These are phyloP conservation scores for Anoplius nigerrimus DNA, from an alignment of 2,888 invertebrate genomes.

Conservation along the genomic window DNA sequence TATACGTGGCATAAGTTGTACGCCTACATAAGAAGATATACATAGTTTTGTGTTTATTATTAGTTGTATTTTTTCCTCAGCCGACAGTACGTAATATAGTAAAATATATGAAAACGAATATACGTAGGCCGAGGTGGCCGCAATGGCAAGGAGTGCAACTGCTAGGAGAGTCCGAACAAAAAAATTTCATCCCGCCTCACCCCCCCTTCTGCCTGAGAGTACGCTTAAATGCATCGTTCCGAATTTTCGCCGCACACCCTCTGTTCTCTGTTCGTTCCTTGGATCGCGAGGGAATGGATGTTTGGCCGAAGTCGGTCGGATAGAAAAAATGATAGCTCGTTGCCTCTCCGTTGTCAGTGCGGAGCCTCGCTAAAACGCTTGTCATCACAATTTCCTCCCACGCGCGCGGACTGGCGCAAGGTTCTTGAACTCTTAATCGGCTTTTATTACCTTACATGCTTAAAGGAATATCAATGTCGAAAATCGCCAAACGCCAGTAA, in stretches of 20 bases:
- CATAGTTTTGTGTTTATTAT: constrained; percentile 26
- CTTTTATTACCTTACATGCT: not conserved
- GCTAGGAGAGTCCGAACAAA: no score
- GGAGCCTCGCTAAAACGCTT: constrained; percentile 1
- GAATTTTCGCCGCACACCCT: no score
- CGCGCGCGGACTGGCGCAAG: not conserved
- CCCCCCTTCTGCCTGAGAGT: not conserved
- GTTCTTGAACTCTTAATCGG: not conserved
- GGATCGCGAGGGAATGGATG: not conserved
- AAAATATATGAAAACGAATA: constrained; percentile 49
- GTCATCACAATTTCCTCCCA: constrained; percentile 1
- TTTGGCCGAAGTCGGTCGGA: not conserved
- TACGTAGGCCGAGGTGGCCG: constrained; percentile 29
- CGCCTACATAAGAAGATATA: constrained; percentile 28
- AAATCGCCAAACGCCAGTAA: no score
- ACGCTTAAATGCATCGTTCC: not conserved
- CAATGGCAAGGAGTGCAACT: constrained; percentile 1
- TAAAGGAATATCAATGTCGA: no score
- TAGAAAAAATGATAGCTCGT: not conserved
- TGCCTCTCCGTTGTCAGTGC: not conserved
- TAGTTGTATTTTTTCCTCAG: constrained; percentile 23
- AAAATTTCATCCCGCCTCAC: no score
- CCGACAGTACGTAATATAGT: constrained; percentile 41
- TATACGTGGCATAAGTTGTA: constrained; percentile 34
- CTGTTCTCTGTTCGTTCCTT: no score